Conservation (phyloP, 2,113 vertebrate genomes). For the Microcebus ravelobensis region DNA sequence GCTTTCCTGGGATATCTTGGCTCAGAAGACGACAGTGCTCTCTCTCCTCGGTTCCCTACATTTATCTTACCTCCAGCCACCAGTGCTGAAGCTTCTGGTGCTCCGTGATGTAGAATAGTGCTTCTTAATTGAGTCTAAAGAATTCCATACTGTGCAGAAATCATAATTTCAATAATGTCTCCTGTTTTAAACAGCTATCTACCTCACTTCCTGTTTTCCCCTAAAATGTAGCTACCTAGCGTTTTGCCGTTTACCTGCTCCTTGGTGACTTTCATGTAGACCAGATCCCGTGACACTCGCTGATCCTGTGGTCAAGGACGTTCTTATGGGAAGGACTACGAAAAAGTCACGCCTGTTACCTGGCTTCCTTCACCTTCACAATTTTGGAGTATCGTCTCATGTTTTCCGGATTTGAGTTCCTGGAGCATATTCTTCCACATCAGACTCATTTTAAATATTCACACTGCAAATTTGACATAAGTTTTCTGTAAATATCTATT, state of each 20-base stretch:
- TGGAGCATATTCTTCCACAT: neutral
- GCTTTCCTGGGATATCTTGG: neutral
- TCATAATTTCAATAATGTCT: neutral
- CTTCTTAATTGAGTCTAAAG: neutral
- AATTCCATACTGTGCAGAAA: neutral
- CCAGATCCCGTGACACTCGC: neutral
- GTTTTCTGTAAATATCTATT: neutral
- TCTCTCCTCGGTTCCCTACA: neutral
- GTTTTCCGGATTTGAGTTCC: neutral
- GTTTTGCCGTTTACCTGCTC: neutral
- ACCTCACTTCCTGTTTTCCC: neutral
- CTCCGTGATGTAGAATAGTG: neutral
- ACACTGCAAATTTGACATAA: neutral
- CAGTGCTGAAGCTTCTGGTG: neutral
- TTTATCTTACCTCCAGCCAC: neutral
- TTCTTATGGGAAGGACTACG: neutral
- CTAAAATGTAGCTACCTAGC: neutral
- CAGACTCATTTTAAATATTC: neutral
- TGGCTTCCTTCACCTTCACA: neutral
- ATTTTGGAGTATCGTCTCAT: neutral
- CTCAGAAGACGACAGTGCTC: neutral
- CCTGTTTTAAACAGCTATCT: neutral
- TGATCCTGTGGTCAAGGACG: accelerated
- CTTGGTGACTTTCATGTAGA: neutral
- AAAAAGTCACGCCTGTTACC: neutral